Conservation (phyloP, 37 sponge, comb jelly and placozoan species). For the Ephydatia muelleri region DNA sequence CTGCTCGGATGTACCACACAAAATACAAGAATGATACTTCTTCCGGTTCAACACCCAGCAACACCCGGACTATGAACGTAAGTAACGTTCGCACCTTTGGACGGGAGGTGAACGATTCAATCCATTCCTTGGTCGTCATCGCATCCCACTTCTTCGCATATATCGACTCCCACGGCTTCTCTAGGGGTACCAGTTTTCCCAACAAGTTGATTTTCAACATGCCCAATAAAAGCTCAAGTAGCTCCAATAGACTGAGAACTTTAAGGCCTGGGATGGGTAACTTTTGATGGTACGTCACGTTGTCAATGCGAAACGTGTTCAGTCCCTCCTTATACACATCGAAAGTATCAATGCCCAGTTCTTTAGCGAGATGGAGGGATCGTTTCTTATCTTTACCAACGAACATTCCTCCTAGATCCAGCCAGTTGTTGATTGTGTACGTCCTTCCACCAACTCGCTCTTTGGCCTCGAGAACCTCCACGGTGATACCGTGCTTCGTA, state of each 20-base stretch:
- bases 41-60: constrained; percentile 32
- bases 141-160: constrained; percentile 21
- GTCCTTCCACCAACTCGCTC: constrained; percentile 31
- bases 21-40: constrained; percentile 37
- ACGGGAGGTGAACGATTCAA: background rate
- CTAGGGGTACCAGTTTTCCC: constrained; percentile 4
- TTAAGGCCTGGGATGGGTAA: no score
- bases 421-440: background rate
- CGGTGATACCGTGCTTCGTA: background rate
- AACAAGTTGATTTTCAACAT: background rate
- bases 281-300: no score
- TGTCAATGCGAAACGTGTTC: no score
- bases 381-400: constrained; percentile 17
- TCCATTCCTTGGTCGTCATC: constrained; percentile 9
- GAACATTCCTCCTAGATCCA: constrained; percentile 21
- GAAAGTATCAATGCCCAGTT: background rate
- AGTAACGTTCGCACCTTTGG: background rate
- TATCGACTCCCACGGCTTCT: constrained; percentile 17
- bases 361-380: constrained; percentile 9
- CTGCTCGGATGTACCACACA: constrained; percentile 27
- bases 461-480: constrained; percentile 23
- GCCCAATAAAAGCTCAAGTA: background rate
- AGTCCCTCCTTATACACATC: constrained; percentile 14
- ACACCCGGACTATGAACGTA: background rate
- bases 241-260: background rate